Evolutionary conservation across 2,888 invertebrate genomes (phyloP).

Genomic region (Balanococcus diminutus): DNA sequence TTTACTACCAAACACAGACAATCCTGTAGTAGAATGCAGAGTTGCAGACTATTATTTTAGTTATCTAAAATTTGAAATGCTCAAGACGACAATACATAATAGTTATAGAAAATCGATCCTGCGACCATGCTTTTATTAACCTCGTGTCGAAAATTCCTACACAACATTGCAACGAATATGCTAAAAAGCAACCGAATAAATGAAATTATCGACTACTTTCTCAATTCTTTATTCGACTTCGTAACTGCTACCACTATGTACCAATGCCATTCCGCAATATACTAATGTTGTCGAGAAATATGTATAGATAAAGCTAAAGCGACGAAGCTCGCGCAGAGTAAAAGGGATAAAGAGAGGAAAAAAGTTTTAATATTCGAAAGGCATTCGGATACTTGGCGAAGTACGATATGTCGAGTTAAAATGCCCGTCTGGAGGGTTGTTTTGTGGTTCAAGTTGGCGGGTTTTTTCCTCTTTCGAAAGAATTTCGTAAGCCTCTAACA

Average conservation of each 20-base stretch:
- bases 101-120: background rate
- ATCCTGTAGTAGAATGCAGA: too few relatives aligned
- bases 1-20: too few relatives aligned
- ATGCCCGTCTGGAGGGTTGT: background rate
- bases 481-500: background rate
- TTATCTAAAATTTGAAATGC: too few relatives aligned
- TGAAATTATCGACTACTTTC: background rate
- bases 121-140: background rate
- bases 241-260: background rate
- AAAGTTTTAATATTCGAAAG: background rate
- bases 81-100: background rate
- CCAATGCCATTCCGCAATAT: background rate
- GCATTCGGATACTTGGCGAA: background rate
- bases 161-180: background rate
- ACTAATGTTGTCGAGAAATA: background rate
- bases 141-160: background rate
- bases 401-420: background rate
- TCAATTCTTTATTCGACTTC: background rate
- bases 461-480: background rate
- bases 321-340: background rate
- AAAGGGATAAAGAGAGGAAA: background rate
- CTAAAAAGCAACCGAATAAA: background rate
- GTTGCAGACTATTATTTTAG: too few relatives aligned
- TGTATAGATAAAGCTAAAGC: background rate
- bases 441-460: background rate